Evolutionary conservation across 2,888 invertebrate species (phyloP), one percentile per base, ranked within the genome.

Genomic region (Lissonota sp.): DNA sequence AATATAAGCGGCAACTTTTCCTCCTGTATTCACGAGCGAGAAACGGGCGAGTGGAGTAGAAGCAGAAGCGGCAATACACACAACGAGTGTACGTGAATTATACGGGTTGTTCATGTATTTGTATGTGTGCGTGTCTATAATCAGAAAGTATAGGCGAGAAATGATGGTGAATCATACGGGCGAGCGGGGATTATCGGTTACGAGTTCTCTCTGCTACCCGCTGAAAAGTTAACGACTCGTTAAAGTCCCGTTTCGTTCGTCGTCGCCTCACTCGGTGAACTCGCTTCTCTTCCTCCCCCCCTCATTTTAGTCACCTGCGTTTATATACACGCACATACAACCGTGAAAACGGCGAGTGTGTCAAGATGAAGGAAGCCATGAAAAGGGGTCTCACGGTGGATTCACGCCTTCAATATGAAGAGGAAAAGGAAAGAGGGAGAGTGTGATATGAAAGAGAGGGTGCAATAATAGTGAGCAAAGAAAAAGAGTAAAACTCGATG

Each of bases 201-300:
- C 72, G 80, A 75, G 39, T 46, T 64, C 46, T 44, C 46, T 62
- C 46, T 67, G 26, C 42, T 55, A 80, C 64, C 64, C 51, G 73
- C 51, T 80, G 77, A 80, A 80, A 80, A 80, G 77, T 80, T 80
- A 77, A 80, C 80, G 77, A 77, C 57, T 77, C 77, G 80, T 77
- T 80, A 77, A 77, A 80, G 77, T 80, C 73, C 69, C 77, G 73
- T 80, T 80, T 26, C 64, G 72, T 77, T 77, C 63, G 58, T 46
- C n/a, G n/a, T 26, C 37, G 55, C 55, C 49, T 55, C 12, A 60
- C 51, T 60, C 14, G 10, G 40, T 40, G 51, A 26, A 7, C 57
- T 57, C 26, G 6, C 26, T 12, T 49, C 12, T 51, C 37, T 37
- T 10, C 5, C 26, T 37, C 26, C 10, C 8, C 8, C 14, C 37